phyloP scores from a whole-genome alignment of 1,140 invertebrate genomes.

The Listronotus oregonensis region DNA sequence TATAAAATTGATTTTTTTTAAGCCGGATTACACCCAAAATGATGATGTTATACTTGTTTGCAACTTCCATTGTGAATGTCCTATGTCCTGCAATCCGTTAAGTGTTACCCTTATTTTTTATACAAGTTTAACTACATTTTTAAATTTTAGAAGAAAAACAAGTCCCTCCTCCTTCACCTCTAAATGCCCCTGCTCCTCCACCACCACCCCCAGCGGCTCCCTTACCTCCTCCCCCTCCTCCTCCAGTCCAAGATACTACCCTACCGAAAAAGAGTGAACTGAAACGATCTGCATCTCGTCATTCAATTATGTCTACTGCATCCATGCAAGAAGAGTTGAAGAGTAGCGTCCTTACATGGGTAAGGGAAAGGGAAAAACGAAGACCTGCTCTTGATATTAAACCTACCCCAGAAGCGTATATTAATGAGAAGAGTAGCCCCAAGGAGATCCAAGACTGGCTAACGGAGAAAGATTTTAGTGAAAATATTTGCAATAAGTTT shows the following conservation, averaged over 20 bases:
- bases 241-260: slow-evolving; percentile 32
- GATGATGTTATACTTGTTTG: background rate
- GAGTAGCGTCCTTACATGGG: slow-evolving; percentile 63
- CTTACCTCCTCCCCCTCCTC: slow-evolving; percentile 41
- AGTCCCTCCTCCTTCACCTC: background rate
- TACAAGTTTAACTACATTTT: background rate
- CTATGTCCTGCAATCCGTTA: background rate
- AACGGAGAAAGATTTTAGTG: slow-evolving; percentile 73
- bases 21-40: no score
- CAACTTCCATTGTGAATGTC: background rate
- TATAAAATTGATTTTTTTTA: no score
- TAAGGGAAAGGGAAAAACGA: slow-evolving; percentile 61
- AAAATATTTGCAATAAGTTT: slow-evolving; percentile 66
- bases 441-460: slow-evolving; percentile 78
- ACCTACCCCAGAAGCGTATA: slow-evolving; percentile 73
- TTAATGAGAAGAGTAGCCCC: slow-evolving; percentile 67
- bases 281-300: slow-evolving; percentile 40
- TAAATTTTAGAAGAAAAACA: slow-evolving; percentile 22
- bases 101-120: background rate
- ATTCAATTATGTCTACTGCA: slow-evolving; percentile 37
- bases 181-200: slow-evolving; percentile 6
- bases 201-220: slow-evolving; percentile 40
- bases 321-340: slow-evolving; percentile 71
- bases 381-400: slow-evolving; percentile 63
- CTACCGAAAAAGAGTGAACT: slow-evolving; percentile 29